Percentiles rank a stretch among this genome's conserved stretches.
Evolutionary conservation across 2,888 invertebrate genomes (phyloP).

Genomic region (Julus scandinavius): DNA sequence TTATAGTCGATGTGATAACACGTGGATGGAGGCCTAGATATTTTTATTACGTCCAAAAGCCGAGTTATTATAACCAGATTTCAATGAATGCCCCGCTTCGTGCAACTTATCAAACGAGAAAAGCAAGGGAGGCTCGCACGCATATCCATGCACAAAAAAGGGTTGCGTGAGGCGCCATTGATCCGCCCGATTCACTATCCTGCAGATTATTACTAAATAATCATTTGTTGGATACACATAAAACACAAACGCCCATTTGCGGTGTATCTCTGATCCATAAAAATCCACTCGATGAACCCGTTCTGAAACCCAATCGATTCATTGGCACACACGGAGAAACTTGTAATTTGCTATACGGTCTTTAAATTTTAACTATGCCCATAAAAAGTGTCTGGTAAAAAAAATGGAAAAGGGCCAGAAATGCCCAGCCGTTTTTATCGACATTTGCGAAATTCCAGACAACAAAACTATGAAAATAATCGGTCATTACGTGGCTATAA

Average conservation of each 20-base stretch:
- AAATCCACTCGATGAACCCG: background rate
- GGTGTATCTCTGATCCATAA: constrained; percentile 1
- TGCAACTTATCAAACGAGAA: constrained; percentile 47
- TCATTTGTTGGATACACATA: constrained; percentile 33
- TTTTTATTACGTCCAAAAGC: constrained; percentile 30
- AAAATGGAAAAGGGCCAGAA: constrained; percentile 13
- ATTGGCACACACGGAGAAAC: background rate
- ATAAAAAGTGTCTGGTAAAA: constrained; percentile 4
- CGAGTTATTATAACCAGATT: constrained; percentile 23
- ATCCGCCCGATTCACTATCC: background rate
- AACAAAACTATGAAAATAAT: constrained; percentile 18
- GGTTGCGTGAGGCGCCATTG: constrained; percentile 49
- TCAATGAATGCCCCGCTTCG: constrained; percentile 27
- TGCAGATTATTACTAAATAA: constrained; percentile 29
- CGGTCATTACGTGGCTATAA: constrained; percentile 11
- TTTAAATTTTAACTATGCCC: constrained; percentile 11
- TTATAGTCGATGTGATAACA: constrained; percentile 10
- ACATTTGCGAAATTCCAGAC: background rate
- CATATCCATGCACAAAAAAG: constrained; percentile 40
- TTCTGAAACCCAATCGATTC: background rate
- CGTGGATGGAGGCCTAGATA: constrained; percentile 18
- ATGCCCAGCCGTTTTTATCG: constrained; percentile 18
- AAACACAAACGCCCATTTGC: background rate
- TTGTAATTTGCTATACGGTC: background rate
- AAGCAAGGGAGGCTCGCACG: constrained; percentile 7